Base-by-base conservation (phyloP, 2,888 invertebrate species). In the Drosophila parthenogenetica region DNA sequence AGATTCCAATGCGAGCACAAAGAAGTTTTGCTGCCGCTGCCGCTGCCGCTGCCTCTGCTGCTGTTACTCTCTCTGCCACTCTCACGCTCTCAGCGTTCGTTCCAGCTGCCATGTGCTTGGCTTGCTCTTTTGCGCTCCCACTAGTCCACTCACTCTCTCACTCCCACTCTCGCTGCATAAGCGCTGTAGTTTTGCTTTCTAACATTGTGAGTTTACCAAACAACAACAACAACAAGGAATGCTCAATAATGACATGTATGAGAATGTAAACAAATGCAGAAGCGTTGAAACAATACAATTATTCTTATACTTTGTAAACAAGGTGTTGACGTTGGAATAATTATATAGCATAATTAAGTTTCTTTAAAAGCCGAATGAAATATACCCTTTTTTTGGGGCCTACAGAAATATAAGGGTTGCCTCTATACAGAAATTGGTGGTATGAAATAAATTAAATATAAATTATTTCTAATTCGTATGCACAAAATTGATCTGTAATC, bases 221-320 rank as follows among this genome's bases (percentile, higher is more conserved):
- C 29, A 29, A 5, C 29, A 67, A 43, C 29, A 67, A 43, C 69
- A 69, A 72, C 66, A 69, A 71, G 42, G 54, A 58, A 22, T 57
- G 19, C 58, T 5, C 43, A 22, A 46, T 69, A 71, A 74, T 65
- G 62, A 57, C 67, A 66, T 69, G 68, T 39, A 77, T 65, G 88
- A 71, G 68, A 86, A 83, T 83, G 83, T 88, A 84, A 84, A 84
- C 83, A 84, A 84, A 84, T 59, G 71, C 60, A 62, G 54, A 39
- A 29, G 48, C 50, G 39, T 42, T 17, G 11, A 50, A 63, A 61
- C 53, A 75, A 68, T 68, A 51, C 59, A 48, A 37, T 69, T 73
- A 58, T 67, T 67, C 45, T 49, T 54, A 62, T 32, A 32, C 32
- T 42, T 53, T 69, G 58, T 59, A 71, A 65, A 37, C 63, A 64